Conservation (phyloP, 1,140 invertebrate species). For the Orius insidiosus region DNA sequence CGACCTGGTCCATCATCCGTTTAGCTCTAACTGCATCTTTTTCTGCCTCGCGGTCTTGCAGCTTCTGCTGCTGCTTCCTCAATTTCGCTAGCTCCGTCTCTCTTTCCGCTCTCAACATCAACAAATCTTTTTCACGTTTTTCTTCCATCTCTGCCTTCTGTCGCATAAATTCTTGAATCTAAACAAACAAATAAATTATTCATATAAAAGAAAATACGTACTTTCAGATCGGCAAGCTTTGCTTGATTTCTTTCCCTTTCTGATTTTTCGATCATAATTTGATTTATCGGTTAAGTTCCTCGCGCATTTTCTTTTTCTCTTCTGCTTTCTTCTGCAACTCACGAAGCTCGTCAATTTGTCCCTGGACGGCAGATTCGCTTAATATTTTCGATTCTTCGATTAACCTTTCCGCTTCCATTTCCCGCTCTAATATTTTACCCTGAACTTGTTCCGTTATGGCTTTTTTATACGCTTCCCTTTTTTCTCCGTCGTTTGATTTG, state of each 20-base stretch:
- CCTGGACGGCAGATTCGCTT: slow-evolving; percentile 34
- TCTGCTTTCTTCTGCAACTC: slow-evolving; percentile 26
- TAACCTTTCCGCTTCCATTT: slow-evolving; percentile 41
- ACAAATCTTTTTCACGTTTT: slow-evolving; percentile 32
- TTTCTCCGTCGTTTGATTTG: slow-evolving; percentile 22
- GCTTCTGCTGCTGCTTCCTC: slow-evolving; percentile 28
- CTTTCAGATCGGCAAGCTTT: slow-evolving; percentile 37
- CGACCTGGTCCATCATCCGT: slow-evolving; percentile 35
- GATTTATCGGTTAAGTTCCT: slow-evolving; percentile 35
- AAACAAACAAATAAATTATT: not conserved
- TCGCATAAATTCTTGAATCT: slow-evolving; percentile 38
- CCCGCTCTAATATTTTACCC: slow-evolving; percentile 35
- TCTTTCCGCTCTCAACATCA: slow-evolving; percentile 28
- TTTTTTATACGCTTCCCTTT: slow-evolving; percentile 26
- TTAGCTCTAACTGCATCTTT: slow-evolving; percentile 35
- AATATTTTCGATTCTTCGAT: slow-evolving; percentile 43
- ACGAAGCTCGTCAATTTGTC: slow-evolving; percentile 33
- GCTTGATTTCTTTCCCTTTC: slow-evolving; percentile 37
- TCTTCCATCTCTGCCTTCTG: slow-evolving; percentile 37
- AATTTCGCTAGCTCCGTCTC: slow-evolving; percentile 31
- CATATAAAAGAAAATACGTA: slow-evolving; percentile 14
- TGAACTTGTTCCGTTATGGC: slow-evolving; percentile 35
- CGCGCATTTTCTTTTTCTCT: slow-evolving; percentile 28
- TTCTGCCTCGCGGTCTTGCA: slow-evolving; percentile 25
- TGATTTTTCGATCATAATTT: slow-evolving; percentile 34